Base-by-base conservation (phyloP, 2,113 vertebrate genomes). In the Arothron firmamentum region DNA sequence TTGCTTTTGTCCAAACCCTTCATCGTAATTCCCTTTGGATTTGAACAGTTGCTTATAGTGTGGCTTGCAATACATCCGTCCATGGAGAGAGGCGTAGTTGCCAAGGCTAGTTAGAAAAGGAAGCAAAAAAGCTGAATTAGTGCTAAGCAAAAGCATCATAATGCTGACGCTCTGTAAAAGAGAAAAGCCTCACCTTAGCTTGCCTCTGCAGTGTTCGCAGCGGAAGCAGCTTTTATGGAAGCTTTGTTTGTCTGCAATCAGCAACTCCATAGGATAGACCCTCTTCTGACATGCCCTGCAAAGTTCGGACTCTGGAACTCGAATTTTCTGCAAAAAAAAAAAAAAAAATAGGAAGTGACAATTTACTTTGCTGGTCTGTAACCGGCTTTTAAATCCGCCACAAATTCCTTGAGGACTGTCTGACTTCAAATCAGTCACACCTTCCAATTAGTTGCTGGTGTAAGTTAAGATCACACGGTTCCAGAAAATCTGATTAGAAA, bases 21-120 rank as follows among this genome's bases (percentile, higher is more conserved):
- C 95, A 51, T 98, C 94, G 6, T 99, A 99, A 91, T 99, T 99
- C 88, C 97, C 97, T 92, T 94, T 99, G 73, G 96, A 92, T 83
- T 96, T 96, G 85, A 99, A 99, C 79, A 99, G 93, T 82, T 99
- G 97, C 75, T 93, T 97, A 88, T 94, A 98, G 82, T 99, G 96
- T 59, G 95, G 93, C 83, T 94, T 97, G 85, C 97, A 99, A 74
- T 98, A 99, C 91, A 97, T 94, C 81, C 92, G 93, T 93, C 96
- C 95, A 88, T 96, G 94, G 87, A 97, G 97, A 92, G 97, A 96
- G 70, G 96, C 95, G 0, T 96, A 99, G 91, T 93, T 98, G 85
- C 96, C 97, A 82, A 99, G 92, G 81, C 96, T 99, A 74, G 45
- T n/a, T 55, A 11, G 53, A 5, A 54, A 7, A 60, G 62, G 46